A percentile compares a stretch with the other conserved stretches of the same genome.
Conservation (phyloP, 2,888 invertebrate species). For the Chloromyia formosa region DNA sequence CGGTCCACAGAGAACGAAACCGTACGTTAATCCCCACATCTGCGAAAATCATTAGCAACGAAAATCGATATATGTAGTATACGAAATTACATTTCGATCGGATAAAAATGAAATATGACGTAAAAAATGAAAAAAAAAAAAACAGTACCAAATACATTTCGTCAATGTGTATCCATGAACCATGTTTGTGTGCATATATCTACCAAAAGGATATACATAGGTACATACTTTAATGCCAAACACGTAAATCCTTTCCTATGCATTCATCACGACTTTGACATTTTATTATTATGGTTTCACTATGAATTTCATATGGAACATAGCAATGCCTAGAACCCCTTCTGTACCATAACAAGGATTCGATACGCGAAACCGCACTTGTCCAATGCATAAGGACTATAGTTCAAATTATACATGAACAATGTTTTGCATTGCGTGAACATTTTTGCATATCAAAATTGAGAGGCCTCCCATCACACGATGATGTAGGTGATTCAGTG, state of each 20-base stretch:
- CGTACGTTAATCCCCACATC: no score
- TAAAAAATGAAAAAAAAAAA: not conserved
- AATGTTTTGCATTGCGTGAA: constrained; percentile 7
- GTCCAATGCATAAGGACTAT: not conserved
- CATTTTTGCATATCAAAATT: not conserved
- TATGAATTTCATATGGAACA: not conserved
- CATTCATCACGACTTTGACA: not conserved
- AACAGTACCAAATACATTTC: constrained; percentile 20
- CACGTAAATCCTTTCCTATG: constrained; percentile 1
- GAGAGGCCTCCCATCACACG: no score
- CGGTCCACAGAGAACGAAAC: no score
- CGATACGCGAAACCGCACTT: not conserved
- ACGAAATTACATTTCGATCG: constrained; percentile 19
- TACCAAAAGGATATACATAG: not conserved
- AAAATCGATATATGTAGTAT: no score
- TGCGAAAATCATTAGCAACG: no score
- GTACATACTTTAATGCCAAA: not conserved
- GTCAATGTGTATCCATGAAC: not conserved
- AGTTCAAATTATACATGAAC: constrained; percentile 4
- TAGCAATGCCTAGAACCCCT: not conserved
- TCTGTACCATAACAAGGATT: no score
- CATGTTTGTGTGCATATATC: not conserved
- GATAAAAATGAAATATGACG: constrained; percentile 30
- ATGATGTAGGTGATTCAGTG: no score
- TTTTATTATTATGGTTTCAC: constrained; percentile 8